A percentile compares a stretch with the other conserved stretches of the same genome.
Conservation (phyloP, 2,797 vertebrate species). For the Falco berigora region DNA sequence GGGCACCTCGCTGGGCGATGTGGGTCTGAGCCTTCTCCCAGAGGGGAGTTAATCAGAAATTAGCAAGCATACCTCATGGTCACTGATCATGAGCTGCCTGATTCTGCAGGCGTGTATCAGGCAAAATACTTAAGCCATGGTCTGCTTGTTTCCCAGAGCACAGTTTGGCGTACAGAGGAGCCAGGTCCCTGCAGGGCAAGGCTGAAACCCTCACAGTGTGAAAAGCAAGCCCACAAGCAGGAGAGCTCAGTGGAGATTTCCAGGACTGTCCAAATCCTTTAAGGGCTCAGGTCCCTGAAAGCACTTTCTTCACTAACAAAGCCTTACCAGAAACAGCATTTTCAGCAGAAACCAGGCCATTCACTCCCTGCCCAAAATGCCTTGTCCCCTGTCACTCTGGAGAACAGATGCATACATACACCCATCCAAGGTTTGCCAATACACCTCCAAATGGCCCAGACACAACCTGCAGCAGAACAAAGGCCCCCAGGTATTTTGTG, state of each 20-base stretch:
- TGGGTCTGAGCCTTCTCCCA: neutral
- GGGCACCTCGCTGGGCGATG: fast-evolving
- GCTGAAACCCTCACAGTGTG: fast-evolving
- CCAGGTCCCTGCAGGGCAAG: no score
- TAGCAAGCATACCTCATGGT: fast-evolving
- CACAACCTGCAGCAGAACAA: neutral
- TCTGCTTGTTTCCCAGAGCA: neutral
- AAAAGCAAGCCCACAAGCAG: fast-evolving
- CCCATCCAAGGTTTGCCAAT: neutral
- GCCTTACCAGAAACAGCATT: neutral
- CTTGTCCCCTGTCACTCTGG: neutral
- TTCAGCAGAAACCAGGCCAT: neutral
- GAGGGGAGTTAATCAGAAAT: neutral
- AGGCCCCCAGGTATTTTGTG: neutral
- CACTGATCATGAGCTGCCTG: neutral
- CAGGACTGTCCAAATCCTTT: neutral
- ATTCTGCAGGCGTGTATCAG: neutral
- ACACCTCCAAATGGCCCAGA: neutral
- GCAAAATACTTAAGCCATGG: neutral
- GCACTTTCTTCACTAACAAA: neutral
- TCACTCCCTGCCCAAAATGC: neutral
- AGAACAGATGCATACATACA: neutral
- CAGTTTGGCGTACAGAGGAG: neutral
- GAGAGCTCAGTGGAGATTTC: neutral
- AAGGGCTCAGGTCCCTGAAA: neutral